Base-by-base conservation (phyloP, 2,113 vertebrate species). In the Stigmatopora argus region DNA sequence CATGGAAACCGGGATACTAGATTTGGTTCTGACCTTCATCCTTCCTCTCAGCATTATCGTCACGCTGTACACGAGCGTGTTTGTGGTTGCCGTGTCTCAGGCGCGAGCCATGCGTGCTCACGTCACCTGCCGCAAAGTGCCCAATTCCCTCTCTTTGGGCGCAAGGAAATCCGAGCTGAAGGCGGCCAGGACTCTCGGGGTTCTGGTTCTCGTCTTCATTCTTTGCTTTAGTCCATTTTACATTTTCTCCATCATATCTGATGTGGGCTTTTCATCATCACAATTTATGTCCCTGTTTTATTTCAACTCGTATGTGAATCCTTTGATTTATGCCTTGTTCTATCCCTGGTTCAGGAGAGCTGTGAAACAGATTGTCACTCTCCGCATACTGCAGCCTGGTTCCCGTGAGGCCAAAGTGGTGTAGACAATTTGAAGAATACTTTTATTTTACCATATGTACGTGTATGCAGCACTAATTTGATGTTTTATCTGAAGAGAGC, bases 331-430 rank as follows among this genome's bases (percentile, higher is more conserved):
- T 65, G 80, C 75, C 13, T 64, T 90, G 19, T 88, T 86, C 70
- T 88, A 88, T 44, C 71, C 68, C 0, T 90, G 88, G 86, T 90
- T 87, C 67, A 82, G 79, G 60, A 87, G 74, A 77, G 66, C 82
- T 1, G 77, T 69, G 2, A 78, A 67, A 66, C 41, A 65, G 11
- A 84, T 84, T 65, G 59, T 94, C 5, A 82, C 76, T 12, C 49
- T 84, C 38, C 76, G 56, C 52, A 75, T 84, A 48, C 52, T 79
- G 4, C 18, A 77, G 60, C 44, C 62, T 7, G 47, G 67, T 51
- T 80, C 72, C 35, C 79, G 67, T 14, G 57, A 63, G 18, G 15
- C 15, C 14, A 79, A 69, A 19, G 52, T 79, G 23, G 23, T 83
- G 34, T 80, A 56, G 10, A 10, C 2, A 7, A 8, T 48, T 17